Evolutionary conservation across 2,797 vertebrate genomes (phyloP).

Genomic region (Geotrypetes seraphini): DNA sequence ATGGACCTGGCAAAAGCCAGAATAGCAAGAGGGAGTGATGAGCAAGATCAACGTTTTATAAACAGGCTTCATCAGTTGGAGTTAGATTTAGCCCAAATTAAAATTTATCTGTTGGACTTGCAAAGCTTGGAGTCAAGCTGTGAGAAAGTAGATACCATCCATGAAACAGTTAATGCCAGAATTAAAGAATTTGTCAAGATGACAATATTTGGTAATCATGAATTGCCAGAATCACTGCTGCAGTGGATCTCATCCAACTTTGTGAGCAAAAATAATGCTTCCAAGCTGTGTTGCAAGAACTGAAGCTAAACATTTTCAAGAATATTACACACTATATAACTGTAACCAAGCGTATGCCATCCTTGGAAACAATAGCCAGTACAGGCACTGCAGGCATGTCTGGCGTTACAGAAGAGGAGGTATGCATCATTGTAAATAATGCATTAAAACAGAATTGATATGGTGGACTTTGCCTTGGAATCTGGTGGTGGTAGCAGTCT

Average conservation of each 20-base stretch:
- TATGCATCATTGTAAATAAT: too few relatives aligned
- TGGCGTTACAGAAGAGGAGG: constrained; percentile 66
- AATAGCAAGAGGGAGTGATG: constrained; percentile 28
- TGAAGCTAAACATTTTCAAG: constrained; percentile 67
- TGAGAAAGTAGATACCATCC: constrained; percentile 31
- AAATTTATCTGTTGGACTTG: constrained; percentile 46
- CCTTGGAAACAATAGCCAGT: constrained; percentile 29
- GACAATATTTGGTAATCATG: constrained; percentile 55
- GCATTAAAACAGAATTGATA: too few relatives aligned
- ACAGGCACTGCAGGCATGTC: constrained; percentile 39
- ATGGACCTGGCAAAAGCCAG: constrained; percentile 39
- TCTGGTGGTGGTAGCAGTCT: too few relatives aligned
- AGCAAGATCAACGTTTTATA: constrained; percentile 49
- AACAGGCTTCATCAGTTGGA: constrained; percentile 56
- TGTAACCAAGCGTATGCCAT: constrained; percentile 36
- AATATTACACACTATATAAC: constrained; percentile 58
- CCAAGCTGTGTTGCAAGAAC: constrained; percentile 45
- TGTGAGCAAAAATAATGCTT: constrained; percentile 57
- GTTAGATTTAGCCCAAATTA: constrained; percentile 52
- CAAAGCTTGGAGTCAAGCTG: constrained; percentile 35
- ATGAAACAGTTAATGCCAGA: constrained; percentile 61
- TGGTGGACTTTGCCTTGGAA: too few relatives aligned
- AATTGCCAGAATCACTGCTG: constrained; percentile 50
- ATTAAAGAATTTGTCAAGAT: constrained; percentile 58
- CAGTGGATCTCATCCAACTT: constrained; percentile 62